Percentiles rank a stretch among this genome's conserved stretches.
These are phyloP conservation scores for Gorsachius magnificus DNA, from an alignment of 2,797 vertebrate genomes.

Conservation along the genomic window DNA sequence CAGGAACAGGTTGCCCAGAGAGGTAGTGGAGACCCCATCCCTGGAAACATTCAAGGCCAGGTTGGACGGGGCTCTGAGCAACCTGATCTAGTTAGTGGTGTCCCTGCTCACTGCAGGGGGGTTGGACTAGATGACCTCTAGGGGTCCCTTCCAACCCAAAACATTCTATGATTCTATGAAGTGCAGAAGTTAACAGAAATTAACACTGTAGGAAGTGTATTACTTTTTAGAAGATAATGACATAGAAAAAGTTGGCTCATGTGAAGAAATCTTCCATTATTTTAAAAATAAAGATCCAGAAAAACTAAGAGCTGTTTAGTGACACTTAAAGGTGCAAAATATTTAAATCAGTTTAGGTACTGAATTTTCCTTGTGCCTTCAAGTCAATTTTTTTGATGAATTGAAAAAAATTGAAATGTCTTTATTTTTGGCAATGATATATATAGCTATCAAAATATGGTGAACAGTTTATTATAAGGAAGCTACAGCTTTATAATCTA, in stretches of 20 bases:
- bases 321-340: not conserved
- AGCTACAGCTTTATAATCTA: not conserved
- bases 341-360: not conserved
- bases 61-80: too few species aligned
- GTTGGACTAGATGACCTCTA: too few species aligned
- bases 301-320: not conserved
- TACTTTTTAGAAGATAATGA: not conserved
- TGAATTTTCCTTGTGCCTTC: not conserved
- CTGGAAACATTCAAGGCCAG: too few species aligned
- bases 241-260: not conserved
- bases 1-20: too few species aligned
- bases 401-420: not conserved
- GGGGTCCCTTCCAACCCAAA: too few species aligned
- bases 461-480: not conserved
- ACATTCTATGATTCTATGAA: not conserved
- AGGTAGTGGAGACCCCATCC: too few species aligned
- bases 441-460: not conserved
- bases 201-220: not conserved
- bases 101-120: too few species aligned
- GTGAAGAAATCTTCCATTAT: accelerated
- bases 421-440: not conserved
- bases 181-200: not conserved
- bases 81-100: too few species aligned
- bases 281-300: not conserved
- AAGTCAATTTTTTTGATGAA: not conserved